Percentiles rank a stretch among this genome's conserved stretches.
These are phyloP conservation scores for Sclerodermus sp. DNA, from an alignment of 2,888 invertebrate genomes.

Conservation along the genomic window DNA sequence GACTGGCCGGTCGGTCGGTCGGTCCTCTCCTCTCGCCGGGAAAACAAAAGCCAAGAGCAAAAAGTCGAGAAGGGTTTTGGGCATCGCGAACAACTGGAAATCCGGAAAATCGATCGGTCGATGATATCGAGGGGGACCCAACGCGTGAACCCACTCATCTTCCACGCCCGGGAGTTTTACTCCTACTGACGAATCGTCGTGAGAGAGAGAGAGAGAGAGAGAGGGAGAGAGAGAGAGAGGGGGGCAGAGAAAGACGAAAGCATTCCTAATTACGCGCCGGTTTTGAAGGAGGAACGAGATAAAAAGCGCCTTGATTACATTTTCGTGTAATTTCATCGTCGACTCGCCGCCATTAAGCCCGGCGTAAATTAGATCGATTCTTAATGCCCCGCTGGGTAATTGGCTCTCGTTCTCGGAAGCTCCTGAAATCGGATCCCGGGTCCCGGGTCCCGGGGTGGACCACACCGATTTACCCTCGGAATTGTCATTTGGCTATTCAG, in stretches of 20 bases:
- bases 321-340: slow-evolving; percentile 53
- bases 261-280: slow-evolving; percentile 54
- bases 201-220: too few relatives aligned
- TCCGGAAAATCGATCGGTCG: too few relatives aligned
- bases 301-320: slow-evolving; percentile 55
- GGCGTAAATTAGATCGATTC: slow-evolving; percentile 45
- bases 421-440: slow-evolving; percentile 40
- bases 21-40: background rate
- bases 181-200: too few relatives aligned
- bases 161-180: too few relatives aligned
- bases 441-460: slow-evolving; percentile 17
- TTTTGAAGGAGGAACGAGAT: slow-evolving; percentile 51
- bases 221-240: slow-evolving; percentile 17
- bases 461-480: too few relatives aligned
- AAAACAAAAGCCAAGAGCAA: too few relatives aligned
- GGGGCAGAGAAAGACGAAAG: slow-evolving; percentile 53
- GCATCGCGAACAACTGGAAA: too few relatives aligned
- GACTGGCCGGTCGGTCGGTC: slow-evolving; percentile 1
- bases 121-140: too few relatives aligned
- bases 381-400: slow-evolving; percentile 43
- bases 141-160: too few relatives aligned
- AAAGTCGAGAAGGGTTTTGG: too few relatives aligned
- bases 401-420: slow-evolving; percentile 43
- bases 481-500: too few relatives aligned
- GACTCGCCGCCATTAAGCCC: slow-evolving; percentile 33